These are phyloP conservation scores for Labroides dimidiatus DNA, from an alignment of 2,797 vertebrate species.

Conservation along the genomic window DNA sequence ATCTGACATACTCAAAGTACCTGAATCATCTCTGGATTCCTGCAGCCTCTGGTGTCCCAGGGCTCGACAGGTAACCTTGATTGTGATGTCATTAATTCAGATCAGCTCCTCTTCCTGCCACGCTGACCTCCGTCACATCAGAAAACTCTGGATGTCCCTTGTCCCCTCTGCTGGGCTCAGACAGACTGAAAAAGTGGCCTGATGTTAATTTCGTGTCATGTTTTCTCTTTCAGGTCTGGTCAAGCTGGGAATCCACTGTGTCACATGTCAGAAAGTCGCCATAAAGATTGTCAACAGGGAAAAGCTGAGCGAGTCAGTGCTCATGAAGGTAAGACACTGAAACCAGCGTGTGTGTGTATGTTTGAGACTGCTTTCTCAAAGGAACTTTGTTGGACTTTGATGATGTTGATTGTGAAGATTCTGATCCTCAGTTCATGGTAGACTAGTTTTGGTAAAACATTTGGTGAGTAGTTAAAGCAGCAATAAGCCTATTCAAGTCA, in stretches of 20 bases:
- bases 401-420: no score
- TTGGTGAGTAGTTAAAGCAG: no score
- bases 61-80: conserved; percentile 7
- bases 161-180: background rate
- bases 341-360: no score
- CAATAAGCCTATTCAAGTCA: no score
- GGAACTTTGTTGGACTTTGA: no score
- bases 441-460: no score
- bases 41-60: background rate
- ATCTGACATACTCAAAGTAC: background rate
- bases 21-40: background rate
- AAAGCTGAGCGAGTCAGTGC: conserved; percentile 93
- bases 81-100: background rate
- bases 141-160: background rate
- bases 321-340: conserved; percentile 89
- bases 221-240: conserved; percentile 87
- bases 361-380: no score
- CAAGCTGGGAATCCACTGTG: conserved; percentile 92
- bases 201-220: background rate
- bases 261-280: conserved; percentile 94
- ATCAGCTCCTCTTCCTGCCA: no score
- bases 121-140: background rate
- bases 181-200: background rate
- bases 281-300: conserved; percentile 96
- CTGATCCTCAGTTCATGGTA: no score